Percentiles rank a stretch among this genome's conserved stretches.
Conservation (phyloP, 2,113 vertebrate species). For the Chitala chitala region DNA sequence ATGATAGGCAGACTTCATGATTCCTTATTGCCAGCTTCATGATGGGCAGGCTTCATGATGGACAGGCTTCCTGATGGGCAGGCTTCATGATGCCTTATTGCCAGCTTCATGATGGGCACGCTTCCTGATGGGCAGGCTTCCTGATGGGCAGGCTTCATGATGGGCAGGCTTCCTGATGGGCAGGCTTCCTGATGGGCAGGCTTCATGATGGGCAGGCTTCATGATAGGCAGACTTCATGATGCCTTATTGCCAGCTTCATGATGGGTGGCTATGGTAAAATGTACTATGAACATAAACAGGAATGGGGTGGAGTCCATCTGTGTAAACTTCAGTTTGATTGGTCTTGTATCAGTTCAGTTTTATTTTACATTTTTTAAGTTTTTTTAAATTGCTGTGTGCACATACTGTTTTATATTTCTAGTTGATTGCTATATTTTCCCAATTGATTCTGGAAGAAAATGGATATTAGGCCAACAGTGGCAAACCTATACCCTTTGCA, state of each 20-base stretch:
- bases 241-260: not conserved
- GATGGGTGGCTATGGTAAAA: not conserved
- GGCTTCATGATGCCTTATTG: conserved; percentile 1
- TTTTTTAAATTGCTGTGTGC: not conserved
- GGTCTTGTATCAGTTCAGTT: not conserved
- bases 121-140: too few species aligned
- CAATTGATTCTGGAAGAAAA: too few species aligned
- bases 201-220: not conserved
- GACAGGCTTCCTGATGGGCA: not conserved
- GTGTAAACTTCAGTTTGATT: not conserved
- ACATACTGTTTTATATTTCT: not conserved
- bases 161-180: too few species aligned
- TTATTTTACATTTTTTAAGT: conserved; percentile 1
- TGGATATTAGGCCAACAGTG: not conserved
- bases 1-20: too few species aligned
- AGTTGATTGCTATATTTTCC: too few species aligned
- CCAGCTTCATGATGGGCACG: too few species aligned
- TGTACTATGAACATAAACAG: not conserved
- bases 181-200: not conserved
- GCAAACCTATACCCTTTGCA: not conserved
- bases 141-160: not conserved
- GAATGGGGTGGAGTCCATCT: not conserved
- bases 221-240: too few species aligned
- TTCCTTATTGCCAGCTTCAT: not conserved
- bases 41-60: not conserved